Evolutionary conservation across 2,888 invertebrate genomes (phyloP), one percentile per base, ranked within the genome.

Genomic region (Eulithis prunata): DNA sequence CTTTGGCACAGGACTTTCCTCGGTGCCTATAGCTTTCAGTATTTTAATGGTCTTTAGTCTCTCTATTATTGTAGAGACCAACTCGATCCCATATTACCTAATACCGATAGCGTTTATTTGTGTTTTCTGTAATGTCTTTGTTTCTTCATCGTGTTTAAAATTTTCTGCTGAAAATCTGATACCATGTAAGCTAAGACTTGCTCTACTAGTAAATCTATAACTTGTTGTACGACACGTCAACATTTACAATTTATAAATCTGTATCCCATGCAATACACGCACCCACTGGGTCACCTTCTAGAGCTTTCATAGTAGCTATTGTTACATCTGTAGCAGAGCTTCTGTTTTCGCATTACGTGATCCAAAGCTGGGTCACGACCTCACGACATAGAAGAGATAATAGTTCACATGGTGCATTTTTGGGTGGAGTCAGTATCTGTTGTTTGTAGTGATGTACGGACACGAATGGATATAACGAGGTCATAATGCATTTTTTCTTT

Each of bases 321-420:
- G n/a, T 5, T 14, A 14, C 11, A 57, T 49, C 53, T 66, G 43
- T 66, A 52, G 36, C 21, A 36, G 12, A 46, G 60, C 64, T 68
- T 51, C 61, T 64, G 63, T 66, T 71, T 70, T 70, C 63, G 69
- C 64, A 55, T 38, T 69, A 71, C 69, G 70, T 70, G 71, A 69
- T 71, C 69, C 61, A 73, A 70, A 73, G 68, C 62, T 64, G 59
- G 63, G 64, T 64, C 64, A 68, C 21, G 62, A 21, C 55, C 61
- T 64, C 64, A 68, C 21, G 62, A 21, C 55, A 60, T 57, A 67
- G 64, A 51, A 49, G 53, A 64, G 45, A 12, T 63, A 57, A 28
- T 57, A 47, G 41, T 54, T 36, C 7, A 3, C 45, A 59, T 53
- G 54, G 54, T 65, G 60, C 43, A 52, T 54, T 62, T 51, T 45